Evolutionary conservation across 2,113 vertebrate genomes (phyloP).

Genomic region (Ifrita kowaldi): DNA sequence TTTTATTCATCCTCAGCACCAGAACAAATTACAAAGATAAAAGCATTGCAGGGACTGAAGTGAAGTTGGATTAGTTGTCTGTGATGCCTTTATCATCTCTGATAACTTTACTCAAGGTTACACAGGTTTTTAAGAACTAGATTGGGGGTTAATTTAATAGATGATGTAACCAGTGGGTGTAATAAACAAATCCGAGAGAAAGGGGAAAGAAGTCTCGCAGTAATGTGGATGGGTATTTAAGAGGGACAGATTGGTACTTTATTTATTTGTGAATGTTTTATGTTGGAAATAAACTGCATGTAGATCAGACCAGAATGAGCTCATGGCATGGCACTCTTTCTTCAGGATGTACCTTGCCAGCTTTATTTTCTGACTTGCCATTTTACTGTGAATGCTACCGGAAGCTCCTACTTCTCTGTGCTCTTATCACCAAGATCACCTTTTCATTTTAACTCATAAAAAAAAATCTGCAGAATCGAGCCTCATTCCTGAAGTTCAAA

Average conservation of each 20-base stretch:
- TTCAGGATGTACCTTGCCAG: not conserved
- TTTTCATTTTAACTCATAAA: not conserved
- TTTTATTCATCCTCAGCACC: constrained; percentile 27
- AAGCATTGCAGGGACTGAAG: constrained; percentile 6
- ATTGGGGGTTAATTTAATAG: constrained; percentile 8
- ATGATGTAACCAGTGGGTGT: constrained; percentile 1
- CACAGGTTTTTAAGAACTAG: not conserved
- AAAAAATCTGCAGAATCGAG: not conserved
- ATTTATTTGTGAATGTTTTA: constrained; percentile 28
- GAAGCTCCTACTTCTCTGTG: not conserved
- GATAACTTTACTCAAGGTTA: constrained; percentile 55
- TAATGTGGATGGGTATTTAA: not conserved
- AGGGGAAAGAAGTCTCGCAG: not conserved
- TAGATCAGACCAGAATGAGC: not conserved
- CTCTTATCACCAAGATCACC: not conserved
- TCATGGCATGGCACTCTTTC: not conserved
- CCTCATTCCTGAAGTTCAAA: not conserved
- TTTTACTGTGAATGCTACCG: not conserved
- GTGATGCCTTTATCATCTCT: constrained; percentile 21
- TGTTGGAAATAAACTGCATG: not conserved
- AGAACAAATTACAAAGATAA: constrained; percentile 57
- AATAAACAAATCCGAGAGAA: constrained; percentile 24
- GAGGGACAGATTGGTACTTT: not conserved
- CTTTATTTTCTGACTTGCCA: not conserved
- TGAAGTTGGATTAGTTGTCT: constrained; percentile 45